Evolutionary conservation across 2,888 invertebrate species (phyloP), one percentile per base, ranked within the genome.

Genomic region (Cataglyphis altisquamis): DNA sequence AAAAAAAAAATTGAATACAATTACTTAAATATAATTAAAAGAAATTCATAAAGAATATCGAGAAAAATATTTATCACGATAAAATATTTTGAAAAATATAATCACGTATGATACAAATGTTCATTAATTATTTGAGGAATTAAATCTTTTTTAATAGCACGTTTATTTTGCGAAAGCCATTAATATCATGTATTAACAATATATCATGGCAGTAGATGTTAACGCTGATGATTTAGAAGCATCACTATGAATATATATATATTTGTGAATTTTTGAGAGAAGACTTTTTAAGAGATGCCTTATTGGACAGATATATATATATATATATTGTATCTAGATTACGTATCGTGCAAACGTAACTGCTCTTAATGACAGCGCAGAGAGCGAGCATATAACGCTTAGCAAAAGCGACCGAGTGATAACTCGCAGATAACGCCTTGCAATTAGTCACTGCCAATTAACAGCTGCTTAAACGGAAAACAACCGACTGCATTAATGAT

Each of bases 401-500:
- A 74, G 85, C 75, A 84, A 87, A 86, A 84, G 83, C 75, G 70
- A 52, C 70, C 29, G 67, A 72, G 84, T 88, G 91, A 91, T 90
- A 92, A 93, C 91, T 92, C 83, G 72, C 83, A 89, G 94, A 94
- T 94, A 94, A 93, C 91, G 88, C 90, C 88, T 89, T 89, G 94
- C 93, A 94, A 94, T 94, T 94, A 94, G 94, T 94, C 94, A 94
- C 94, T 94, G 94, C 93, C 94, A 94, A 94, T 94, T 94, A 94
- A 94, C 94, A 94, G 93, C 93, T 93, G 94, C 94, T 94, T 93
- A 93, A 93, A 94, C 93, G 94, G 94, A 94, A 94, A 94, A 94
- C 93, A 94, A 93, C 92, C 90, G 91, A 89, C 85, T 88, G 88
- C 89, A 89, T 91, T 92, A 91, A 72, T 78, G 86, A 86, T 86